Base-by-base conservation (phyloP, 2,888 invertebrate species). In the Andrena hattorfiana region DNA sequence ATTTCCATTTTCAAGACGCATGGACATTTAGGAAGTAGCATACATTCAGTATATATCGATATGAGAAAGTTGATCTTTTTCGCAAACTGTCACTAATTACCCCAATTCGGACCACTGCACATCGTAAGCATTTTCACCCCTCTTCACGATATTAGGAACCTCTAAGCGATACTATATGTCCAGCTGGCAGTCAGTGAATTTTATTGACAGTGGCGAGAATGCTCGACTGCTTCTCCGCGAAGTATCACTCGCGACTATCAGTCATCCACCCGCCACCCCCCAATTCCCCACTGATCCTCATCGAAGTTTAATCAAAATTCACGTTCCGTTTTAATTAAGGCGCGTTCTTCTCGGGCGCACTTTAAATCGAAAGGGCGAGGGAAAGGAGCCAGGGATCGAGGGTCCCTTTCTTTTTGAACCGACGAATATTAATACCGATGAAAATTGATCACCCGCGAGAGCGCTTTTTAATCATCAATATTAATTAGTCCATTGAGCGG, bases 401-500 rank as follows among this genome's bases (percentile, higher is more conserved):
- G 56, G 23, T 56, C 6, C 20, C 56, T 56, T 71, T 63, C 69
- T 71, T 70, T 84, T 87, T 63, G 49, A 75, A 75, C 51, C 77
- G 72, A 66, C 68, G 83, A 83, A 85, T 88, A 88, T 85, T 88
- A 87, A 87, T 86, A 85, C 81, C 81, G 85, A 89, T 91, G 89
- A 89, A 91, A 90, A 90, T 92, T 91, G 91, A 92, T 91, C 86
- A 89, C 86, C 87, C 84, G 72, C 81, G 72, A 80, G 76, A 85
- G 84, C 83, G 77, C 89, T 89, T 89, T 91, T 89, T 88, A 91
- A 91, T 89, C 89, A 91, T 92, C 91, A 89, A 91, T 92, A 92
- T 91, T 91, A 92, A 92, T 92, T 92, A 91, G 79, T 70, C 80
- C 87, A 83, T 83, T 72, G 84, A 78, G 62, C 75, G 64, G 67